These are phyloP conservation scores for Rhorus exstirpatorius DNA, from an alignment of 2,888 invertebrate species.

Conservation along the genomic window DNA sequence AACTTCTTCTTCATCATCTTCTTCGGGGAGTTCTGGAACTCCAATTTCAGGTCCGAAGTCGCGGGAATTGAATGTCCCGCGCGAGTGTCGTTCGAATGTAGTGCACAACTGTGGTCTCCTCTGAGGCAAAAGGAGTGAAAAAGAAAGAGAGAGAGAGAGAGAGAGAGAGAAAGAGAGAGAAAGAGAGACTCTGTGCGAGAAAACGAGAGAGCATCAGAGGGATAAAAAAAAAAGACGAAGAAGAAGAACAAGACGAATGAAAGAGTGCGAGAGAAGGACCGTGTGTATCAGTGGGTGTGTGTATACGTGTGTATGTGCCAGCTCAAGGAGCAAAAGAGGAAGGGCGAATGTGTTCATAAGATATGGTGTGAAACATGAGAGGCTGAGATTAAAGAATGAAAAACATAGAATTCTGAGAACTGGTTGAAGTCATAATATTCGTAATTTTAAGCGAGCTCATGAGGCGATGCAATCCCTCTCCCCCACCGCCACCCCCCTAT, in stretches of 20 bases:
- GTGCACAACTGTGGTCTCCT: slow-evolving; percentile 53
- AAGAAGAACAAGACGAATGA: slow-evolving; percentile 47
- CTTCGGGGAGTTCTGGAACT: slow-evolving; percentile 44
- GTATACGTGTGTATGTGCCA: slow-evolving; percentile 15
- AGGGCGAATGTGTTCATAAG: slow-evolving; percentile 75
- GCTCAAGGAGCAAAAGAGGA: slow-evolving; percentile 51
- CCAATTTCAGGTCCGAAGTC: slow-evolving; percentile 63
- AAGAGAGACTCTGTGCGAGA: slow-evolving; percentile 6
- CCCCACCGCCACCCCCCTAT: too few relatives aligned
- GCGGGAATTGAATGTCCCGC: slow-evolving; percentile 67
- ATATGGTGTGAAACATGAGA: slow-evolving; percentile 85
- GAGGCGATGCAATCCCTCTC: slow-evolving; percentile 44
- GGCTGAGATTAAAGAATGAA: slow-evolving; percentile 86
- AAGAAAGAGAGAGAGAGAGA: slow-evolving; percentile 22
- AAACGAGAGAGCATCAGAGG: slow-evolving; percentile 26
- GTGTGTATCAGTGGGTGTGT: not conserved
- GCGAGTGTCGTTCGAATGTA: slow-evolving; percentile 62
- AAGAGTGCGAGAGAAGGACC: slow-evolving; percentile 31
- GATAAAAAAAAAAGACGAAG: slow-evolving; percentile 26
- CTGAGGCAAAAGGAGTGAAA: slow-evolving; percentile 16
- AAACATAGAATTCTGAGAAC: slow-evolving; percentile 85
- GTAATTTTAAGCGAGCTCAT: slow-evolving; percentile 82
- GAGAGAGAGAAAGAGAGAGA: slow-evolving; percentile 28
- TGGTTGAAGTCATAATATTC: slow-evolving; percentile 85
- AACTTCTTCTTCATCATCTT: slow-evolving; percentile 39